These are phyloP conservation scores for Gadopsis marmoratus DNA, from an alignment of 2,797 vertebrate species.

Conservation along the genomic window DNA sequence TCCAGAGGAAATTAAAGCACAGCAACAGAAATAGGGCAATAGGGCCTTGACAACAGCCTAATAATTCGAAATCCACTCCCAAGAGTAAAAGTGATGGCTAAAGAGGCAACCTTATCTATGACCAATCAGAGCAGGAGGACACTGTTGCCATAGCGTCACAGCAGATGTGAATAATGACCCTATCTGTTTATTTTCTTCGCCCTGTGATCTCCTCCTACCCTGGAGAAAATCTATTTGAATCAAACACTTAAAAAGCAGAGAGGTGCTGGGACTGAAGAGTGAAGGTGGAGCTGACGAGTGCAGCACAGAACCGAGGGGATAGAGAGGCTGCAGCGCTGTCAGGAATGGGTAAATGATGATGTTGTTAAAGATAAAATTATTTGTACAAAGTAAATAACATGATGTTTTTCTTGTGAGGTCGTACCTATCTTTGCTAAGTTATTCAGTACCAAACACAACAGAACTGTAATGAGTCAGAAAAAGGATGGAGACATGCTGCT, in stretches of 20 bases:
- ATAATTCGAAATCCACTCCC: constrained; percentile 63
- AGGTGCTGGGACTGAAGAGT: constrained; percentile 39
- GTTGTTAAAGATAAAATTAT: constrained; percentile 10
- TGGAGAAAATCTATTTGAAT: constrained; percentile 71
- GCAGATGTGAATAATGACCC: constrained; percentile 81
- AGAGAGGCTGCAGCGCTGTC: not conserved
- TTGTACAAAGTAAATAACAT: constrained; percentile 12
- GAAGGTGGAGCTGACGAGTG: constrained; percentile 40
- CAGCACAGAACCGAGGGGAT: constrained; percentile 5
- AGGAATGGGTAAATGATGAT: constrained; percentile 12
- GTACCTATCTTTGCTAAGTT: constrained; percentile 17
- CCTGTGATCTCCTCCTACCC: constrained; percentile 57
- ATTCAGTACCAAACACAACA: constrained; percentile 5
- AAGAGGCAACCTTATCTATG: constrained; percentile 74
- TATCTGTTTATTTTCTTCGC: constrained; percentile 78
- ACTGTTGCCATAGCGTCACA: constrained; percentile 82
- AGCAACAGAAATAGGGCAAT: constrained; percentile 46
- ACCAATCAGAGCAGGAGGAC: constrained; percentile 78
- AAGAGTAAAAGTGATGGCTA: constrained; percentile 61
- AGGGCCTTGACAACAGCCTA: constrained; percentile 60
- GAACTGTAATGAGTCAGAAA: constrained; percentile 31
- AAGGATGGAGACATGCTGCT: constrained; percentile 15
- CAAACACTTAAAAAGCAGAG: constrained; percentile 69
- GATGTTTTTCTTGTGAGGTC: not conserved
- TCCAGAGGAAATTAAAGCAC: constrained; percentile 50